These are phyloP conservation scores for Holothuria leucospilota DNA, from an alignment of 53 echinoderm and acorn worm genomes.

Conservation along the genomic window DNA sequence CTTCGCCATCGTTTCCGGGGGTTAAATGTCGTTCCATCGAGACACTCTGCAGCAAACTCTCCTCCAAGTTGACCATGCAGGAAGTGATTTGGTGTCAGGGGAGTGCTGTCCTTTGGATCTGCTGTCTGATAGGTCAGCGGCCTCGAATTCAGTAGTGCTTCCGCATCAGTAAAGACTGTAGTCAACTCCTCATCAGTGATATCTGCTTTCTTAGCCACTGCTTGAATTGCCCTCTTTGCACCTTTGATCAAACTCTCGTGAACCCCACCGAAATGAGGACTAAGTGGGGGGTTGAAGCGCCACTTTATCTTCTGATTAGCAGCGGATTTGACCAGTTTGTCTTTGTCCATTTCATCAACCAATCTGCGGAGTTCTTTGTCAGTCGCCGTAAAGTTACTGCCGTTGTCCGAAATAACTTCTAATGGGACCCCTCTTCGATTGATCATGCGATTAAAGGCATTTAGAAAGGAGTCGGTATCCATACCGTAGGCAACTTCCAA, in stretches of 20 bases:
- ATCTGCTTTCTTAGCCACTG: no score
- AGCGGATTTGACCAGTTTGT: neutral
- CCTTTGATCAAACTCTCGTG: no score
- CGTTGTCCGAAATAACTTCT: slow-evolving; percentile 22
- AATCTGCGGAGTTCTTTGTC: neutral
- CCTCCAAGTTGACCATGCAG: neutral
- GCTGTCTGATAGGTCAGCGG: no score
- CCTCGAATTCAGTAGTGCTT: neutral
- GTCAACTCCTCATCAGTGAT: slow-evolving; percentile 30
- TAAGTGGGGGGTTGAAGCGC: slow-evolving; percentile 19
- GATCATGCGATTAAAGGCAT: slow-evolving; percentile 31
- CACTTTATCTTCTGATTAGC: neutral
- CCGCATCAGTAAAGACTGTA: neutral
- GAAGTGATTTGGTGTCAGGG: no score
- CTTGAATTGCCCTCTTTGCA: no score
- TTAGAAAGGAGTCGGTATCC: slow-evolving; percentile 19
- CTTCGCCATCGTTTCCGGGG: neutral
- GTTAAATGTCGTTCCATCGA: neutral
- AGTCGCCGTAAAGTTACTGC: neutral
- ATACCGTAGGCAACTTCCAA: neutral
- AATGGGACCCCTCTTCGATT: slow-evolving; percentile 15
- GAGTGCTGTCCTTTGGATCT: neutral
- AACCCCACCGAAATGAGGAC: slow-evolving; percentile 25
- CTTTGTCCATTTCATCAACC: neutral
- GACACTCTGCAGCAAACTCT: neutral